Base-by-base conservation (phyloP, 2,888 invertebrate species). In the Mactromeris polynyma region DNA sequence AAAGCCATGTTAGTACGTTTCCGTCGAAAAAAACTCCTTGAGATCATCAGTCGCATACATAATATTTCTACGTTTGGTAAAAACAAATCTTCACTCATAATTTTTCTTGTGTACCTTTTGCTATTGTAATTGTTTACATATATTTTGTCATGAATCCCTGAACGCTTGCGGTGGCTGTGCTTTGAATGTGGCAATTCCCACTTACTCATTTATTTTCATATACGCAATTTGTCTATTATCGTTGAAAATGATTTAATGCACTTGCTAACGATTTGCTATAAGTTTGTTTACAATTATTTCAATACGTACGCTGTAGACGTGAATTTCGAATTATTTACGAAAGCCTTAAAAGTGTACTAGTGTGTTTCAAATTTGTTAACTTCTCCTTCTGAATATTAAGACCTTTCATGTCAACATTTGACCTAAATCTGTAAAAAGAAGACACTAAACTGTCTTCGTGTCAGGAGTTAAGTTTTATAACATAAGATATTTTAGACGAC, bases 381-480 rank as follows among this genome's bases (percentile, higher is more conserved):
- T 64, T 64, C 26, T n/a, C 58, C 7, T 26, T 64, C 58, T 64
- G 58, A 64, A 64, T 64, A 64, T 64, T 64, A n/a, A n/a, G 58
- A 64, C 58, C 33, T 36, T 73, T 73, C 26, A 58, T 36, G 36
- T 73, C 36, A 73, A 33, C 73, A 33, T 73, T 73, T 73, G 73
- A 73, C 73, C 73, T 36, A 73, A 2, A 33, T 73, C 33, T 73
- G 73, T 73, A 33, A 26, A 33, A 33, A 31, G 9, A 26, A n/a
- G 58, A 26, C 58, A 64, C 26, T 64, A 26, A 26, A 64, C n/a
- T 64, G 58, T 64, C 58, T 64, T 26, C 58, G 11, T n/a, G 58
- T 64, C 58, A 64, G 7, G 26, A 26, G 7, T 64, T 64, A 64
- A 64, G 58, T 64, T 64, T 64, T 58, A n/a, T 64, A 26, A 17